A percentile compares a stretch with the other conserved stretches of the same genome.
Evolutionary conservation across 2,888 invertebrate species (phyloP).

Genomic region (Ichneumoninae sp.): DNA sequence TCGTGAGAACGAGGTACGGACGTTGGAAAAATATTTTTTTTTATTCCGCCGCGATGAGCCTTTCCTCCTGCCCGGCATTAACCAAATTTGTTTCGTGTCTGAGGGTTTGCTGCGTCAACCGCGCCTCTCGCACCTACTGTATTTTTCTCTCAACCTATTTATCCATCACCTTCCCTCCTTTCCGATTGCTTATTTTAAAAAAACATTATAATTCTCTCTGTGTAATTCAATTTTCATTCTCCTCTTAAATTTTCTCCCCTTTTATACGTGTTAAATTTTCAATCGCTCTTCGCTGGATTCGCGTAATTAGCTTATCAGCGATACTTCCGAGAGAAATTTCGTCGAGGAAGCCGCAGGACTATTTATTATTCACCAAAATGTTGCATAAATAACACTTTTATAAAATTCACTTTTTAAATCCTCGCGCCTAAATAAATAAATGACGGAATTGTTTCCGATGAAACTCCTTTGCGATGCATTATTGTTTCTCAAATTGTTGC

Average conservation of each 20-base stretch:
- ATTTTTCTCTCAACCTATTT: background rate
- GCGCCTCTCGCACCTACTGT: background rate
- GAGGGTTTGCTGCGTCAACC: constrained; percentile 22
- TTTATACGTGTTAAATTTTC: background rate
- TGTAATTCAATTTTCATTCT: background rate
- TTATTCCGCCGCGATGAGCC: constrained; percentile 31
- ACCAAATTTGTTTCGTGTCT: constrained; percentile 51
- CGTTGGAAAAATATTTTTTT: constrained; percentile 45
- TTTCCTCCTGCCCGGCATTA: constrained; percentile 36
- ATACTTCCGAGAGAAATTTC: background rate
- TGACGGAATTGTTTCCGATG: too few relatives aligned
- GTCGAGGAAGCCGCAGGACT: background rate
- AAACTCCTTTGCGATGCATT: too few relatives aligned
- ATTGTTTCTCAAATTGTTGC: too few relatives aligned
- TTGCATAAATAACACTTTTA: too few relatives aligned
- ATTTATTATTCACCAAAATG: too few relatives aligned
- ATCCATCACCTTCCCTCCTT: background rate
- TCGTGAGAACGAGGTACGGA: constrained; percentile 12
- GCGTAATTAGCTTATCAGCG: too few relatives aligned
- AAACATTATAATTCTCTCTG: background rate
- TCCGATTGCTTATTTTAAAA: background rate
- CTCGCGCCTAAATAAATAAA: too few relatives aligned
- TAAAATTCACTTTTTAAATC: too few relatives aligned
- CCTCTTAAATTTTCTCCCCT: background rate
- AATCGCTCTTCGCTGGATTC: background rate